Conservation (phyloP, 1,140 invertebrate species). For the Tetraneura akinire region DNA sequence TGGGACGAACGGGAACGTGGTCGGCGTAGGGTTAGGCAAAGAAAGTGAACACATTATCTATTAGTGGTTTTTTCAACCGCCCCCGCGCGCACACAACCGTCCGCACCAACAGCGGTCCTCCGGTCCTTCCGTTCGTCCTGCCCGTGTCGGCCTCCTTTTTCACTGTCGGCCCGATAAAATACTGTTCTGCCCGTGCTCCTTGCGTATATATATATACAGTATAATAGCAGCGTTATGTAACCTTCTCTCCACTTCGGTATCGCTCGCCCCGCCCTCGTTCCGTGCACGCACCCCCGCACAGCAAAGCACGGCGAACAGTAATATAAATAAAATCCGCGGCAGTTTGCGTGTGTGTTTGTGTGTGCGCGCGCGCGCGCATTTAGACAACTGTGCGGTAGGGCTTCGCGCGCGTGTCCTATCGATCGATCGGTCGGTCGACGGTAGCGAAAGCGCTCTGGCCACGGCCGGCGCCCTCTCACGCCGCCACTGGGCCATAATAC, state of each 20-base stretch:
- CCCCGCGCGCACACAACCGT: background rate
- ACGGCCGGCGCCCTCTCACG: constrained; percentile 30
- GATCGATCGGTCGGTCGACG: constrained; percentile 15
- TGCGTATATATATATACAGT: background rate
- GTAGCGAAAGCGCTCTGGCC: background rate
- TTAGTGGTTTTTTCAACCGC: constrained; percentile 34
- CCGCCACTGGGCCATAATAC: background rate
- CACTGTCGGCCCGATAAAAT: constrained; percentile 47
- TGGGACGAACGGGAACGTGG: background rate
- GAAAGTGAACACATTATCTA: constrained; percentile 50
- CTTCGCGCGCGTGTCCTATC: constrained; percentile 32
- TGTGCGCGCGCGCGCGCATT: background rate
- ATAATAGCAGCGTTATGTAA: background rate
- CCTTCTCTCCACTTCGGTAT: background rate
- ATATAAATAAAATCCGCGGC: constrained; percentile 34
- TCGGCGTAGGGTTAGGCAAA: background rate
- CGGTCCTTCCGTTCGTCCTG: background rate
- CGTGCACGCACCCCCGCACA: background rate
- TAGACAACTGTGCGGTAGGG: background rate
- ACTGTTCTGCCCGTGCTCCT: background rate
- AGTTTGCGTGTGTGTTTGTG: too few relatives aligned
- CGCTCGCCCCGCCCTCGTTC: background rate
- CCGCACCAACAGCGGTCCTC: background rate
- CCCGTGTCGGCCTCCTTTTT: constrained; percentile 5
- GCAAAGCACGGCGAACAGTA: too few relatives aligned